Base-by-base conservation (phyloP, 2,888 invertebrate genomes). In the Antheraea yamamai region DNA sequence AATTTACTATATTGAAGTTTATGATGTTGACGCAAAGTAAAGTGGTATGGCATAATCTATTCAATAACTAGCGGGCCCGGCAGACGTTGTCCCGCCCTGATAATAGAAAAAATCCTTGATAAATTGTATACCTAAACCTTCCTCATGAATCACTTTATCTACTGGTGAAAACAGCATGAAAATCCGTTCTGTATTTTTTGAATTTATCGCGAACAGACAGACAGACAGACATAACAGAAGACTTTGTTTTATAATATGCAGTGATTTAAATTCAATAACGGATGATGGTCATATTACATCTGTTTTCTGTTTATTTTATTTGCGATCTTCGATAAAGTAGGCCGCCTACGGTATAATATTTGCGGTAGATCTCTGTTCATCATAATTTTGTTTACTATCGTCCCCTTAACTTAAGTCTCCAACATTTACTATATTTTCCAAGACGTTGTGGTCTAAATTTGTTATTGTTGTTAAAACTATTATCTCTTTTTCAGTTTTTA, bases 261-360 rank as follows among this genome's bases (percentile, higher is more conserved):
- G 30, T 30, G 30, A 30, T 30, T 55, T 20, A 55, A 55, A 12
- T 20, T 23, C 61, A 30, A 66, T 66, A 66, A 16, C 30, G 64
- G 30, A 4, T 66, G 64, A 66, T 30, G 30, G 14, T 30, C 16
- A 66, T 16, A 26, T 26, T 30, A 30, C 64, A 7, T 30, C 64
- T 30, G 64, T 70, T 70, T 39, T 18, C 39, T 70, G n/a, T 39
- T 39, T 39, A 39, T 7, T 39, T 76, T 80, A 78, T 79, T 83
- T 77, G 74, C 81, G 82, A 83, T 84, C 83, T 83, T 75, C 85
- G 83, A 83, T 80, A 84, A 91, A 91, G 87, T 90, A 86, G 91
- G 88, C 76, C 87, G 81, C 72, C 82, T 87, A 89, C 89, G 87
- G 88, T 89, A 88, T 82, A 79, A 83, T 80, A 82, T 84, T 84